Base-by-base conservation (phyloP, 1,140 invertebrate species). In the Plectrocnemia conspersa region DNA sequence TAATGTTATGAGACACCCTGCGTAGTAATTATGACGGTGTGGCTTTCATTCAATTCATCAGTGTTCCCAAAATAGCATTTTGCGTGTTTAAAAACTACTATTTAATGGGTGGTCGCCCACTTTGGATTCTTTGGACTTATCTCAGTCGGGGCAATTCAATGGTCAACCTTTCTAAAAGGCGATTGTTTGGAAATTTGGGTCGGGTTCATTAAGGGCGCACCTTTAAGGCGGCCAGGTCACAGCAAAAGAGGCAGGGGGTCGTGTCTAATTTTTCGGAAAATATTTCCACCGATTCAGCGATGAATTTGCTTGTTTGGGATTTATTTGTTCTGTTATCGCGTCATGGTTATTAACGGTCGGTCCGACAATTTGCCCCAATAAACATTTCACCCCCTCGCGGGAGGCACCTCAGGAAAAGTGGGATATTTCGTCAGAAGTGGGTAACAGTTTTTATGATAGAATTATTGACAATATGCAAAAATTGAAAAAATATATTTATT, bases 331-430 rank as follows among this genome's bases (percentile, higher is more conserved):
- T 53, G 24, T 53, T 53, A 41, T 42, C 41, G 25, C 16, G 1
- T 24, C n/a, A 44, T 18, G 21, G 11, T 15, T 38, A 36, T 18
- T 38, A 21, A 21, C n/a, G 50, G 50, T 47, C 44, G 27, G 44
- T 24, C 23, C 27, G 27, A 36, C 50, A 25, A 18, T 42, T 53
- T 53, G 22, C 24, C 50, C 50, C 50, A 33, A 53, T 44, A 53
- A 53, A 53, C 44, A 23, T 53, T 53, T 53, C 40, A 32, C 19
- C 50, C 25, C 25, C 13, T 44, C 24, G 10, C 16, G 15, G 47
- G 35, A 21, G 6, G 47, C 19, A 19, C n/a, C 29, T 16, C 38
- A 11, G 3, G 13, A 6, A 18, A 13, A 6, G 4, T 18, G 19
- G 13, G 35, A 13, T 11, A 36, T 36, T 15, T 13, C 11, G 3